A percentile compares a stretch with the other conserved stretches of the same genome.
These are phyloP conservation scores for Dioctria rufipes DNA, from an alignment of 2,888 invertebrate species.

Conservation along the genomic window DNA sequence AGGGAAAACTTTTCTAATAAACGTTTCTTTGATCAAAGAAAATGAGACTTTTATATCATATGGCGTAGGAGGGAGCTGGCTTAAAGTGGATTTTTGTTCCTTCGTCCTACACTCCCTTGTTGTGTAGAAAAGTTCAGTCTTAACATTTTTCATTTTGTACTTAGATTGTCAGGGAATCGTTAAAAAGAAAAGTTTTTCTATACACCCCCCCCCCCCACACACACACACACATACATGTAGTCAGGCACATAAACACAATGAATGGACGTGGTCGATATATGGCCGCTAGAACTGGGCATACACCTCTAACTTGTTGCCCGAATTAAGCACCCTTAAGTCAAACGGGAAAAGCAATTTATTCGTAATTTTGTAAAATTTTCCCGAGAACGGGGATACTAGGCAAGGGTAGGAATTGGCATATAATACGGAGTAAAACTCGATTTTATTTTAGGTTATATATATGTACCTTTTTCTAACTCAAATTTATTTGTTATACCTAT, in stretches of 20 bases:
- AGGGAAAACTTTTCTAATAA: slow-evolving; percentile 51
- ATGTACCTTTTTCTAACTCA: no score
- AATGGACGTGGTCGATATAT: no score
- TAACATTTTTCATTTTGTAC: slow-evolving; percentile 51
- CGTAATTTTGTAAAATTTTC: slow-evolving; percentile 38
- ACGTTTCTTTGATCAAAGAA: slow-evolving; percentile 51
- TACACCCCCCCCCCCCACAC: slow-evolving; percentile 2
- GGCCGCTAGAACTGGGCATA: no score
- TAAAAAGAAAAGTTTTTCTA: slow-evolving; percentile 38
- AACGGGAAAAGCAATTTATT: slow-evolving; percentile 28
- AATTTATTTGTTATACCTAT: no score
- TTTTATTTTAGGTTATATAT: no score
- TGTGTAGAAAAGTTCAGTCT: slow-evolving; percentile 37
- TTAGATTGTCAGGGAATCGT: slow-evolving; percentile 46
- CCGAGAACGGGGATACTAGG: not conserved
- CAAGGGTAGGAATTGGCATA: no score
- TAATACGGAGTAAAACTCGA: no score
- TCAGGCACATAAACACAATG: no score
- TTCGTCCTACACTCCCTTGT: not conserved
- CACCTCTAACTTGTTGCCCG: no score
- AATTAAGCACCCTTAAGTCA: no score
- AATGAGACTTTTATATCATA: slow-evolving; percentile 49
- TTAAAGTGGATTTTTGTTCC: not conserved
- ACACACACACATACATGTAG: not conserved
- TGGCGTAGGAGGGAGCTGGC: slow-evolving; percentile 14